Evolutionary conservation across 2,888 invertebrate species (phyloP).

Genomic region (Ceratothoa steindachneri): DNA sequence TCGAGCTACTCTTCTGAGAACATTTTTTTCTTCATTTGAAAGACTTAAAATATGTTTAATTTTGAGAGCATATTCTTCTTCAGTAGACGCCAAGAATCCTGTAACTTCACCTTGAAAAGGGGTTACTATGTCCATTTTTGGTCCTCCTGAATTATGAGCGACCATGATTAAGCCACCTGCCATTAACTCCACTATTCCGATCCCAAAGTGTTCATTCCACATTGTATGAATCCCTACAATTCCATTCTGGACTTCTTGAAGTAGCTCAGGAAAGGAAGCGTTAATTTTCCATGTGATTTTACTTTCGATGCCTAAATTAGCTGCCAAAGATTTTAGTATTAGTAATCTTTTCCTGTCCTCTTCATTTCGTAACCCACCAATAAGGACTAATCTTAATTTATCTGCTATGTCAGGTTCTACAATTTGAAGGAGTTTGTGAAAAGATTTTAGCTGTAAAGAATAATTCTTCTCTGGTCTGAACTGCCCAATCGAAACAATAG

Average conservation of each 20-base stretch:
- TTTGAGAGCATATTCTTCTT: conserved; percentile 31
- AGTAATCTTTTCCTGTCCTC: conserved; percentile 77
- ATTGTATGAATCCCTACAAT: conserved; percentile 91
- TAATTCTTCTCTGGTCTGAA: conserved; percentile 98
- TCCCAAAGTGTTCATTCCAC: conserved; percentile 99
- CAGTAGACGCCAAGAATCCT: conserved; percentile 35
- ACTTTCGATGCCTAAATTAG: conserved; percentile 74
- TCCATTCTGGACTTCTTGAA: conserved; percentile 64
- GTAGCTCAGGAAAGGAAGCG: conserved; percentile 72
- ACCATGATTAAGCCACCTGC: conserved; percentile 91
- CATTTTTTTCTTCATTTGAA: conserved; percentile 19
- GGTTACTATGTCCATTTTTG: conserved; percentile 80
- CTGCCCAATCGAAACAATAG: conserved; percentile 87
- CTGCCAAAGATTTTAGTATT: conserved; percentile 74
- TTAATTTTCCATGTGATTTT: conserved; percentile 86
- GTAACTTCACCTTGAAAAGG: conserved; percentile 32
- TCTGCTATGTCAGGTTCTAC: conserved; percentile 11
- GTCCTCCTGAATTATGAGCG: conserved; percentile 92
- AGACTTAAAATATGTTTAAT: conserved; percentile 32
- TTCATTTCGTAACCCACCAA: conserved; percentile 83
- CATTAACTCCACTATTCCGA: conserved; percentile 96
- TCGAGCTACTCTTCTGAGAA: conserved; percentile 27
- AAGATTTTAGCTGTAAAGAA: conserved; percentile 70
- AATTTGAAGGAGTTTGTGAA: conserved; percentile 49
- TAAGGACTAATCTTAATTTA: conserved; percentile 62